These are phyloP conservation scores for Grallaria varia DNA, from an alignment of 2,113 vertebrate species.

Conservation along the genomic window DNA sequence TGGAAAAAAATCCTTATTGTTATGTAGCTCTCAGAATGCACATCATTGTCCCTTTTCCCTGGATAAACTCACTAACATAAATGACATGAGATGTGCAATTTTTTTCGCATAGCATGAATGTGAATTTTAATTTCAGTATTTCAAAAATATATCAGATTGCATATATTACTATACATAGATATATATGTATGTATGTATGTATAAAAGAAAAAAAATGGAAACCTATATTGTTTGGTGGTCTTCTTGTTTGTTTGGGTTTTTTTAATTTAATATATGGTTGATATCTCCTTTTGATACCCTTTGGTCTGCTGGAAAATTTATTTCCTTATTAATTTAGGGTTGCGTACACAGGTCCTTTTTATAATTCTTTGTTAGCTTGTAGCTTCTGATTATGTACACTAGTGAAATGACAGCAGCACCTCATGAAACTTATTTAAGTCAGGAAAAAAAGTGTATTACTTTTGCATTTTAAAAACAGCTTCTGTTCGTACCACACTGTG, in stretches of 20 bases:
- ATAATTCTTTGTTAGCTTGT: background rate
- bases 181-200: background rate
- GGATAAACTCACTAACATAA: background rate
- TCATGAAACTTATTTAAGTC: background rate
- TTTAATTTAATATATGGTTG: background rate
- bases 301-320: background rate
- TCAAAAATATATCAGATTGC: background rate
- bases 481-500: background rate
- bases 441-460: background rate
- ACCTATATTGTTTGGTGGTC: background rate
- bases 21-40: background rate
- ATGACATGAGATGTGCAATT: background rate
- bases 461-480: background rate
- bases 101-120: background rate
- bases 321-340: background rate
- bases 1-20: background rate
- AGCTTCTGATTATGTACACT: background rate
- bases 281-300: background rate
- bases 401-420: background rate
- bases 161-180: too few relatives aligned
- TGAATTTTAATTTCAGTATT: background rate
- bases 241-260: background rate
- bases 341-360: background rate
- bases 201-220: background rate
- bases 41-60: background rate